phyloP scores from a whole-genome alignment of 1,140 invertebrate genomes.

The Gryllus bimaculatus region DNA sequence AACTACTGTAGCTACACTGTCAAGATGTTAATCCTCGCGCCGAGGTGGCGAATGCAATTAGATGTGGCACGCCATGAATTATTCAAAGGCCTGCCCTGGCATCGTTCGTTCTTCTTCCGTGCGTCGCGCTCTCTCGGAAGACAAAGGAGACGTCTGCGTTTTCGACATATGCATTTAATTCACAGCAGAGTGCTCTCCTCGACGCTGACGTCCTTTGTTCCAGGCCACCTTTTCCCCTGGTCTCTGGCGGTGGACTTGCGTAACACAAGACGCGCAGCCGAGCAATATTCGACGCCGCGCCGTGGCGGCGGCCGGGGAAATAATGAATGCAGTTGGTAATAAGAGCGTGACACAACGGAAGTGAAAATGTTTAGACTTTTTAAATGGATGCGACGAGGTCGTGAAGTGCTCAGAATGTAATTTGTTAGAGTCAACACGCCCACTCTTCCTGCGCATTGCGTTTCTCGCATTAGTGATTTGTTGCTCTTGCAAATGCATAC shows the following conservation, averaged over 20 bases:
- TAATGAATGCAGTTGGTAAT: neutral
- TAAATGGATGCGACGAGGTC: neutral
- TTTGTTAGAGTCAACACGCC: no score
- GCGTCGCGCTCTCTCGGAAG: neutral
- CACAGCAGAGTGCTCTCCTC: neutral
- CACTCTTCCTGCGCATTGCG: no score
- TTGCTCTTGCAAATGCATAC: no score
- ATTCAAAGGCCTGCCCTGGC: neutral
- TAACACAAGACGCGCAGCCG: neutral
- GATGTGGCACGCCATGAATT: neutral
- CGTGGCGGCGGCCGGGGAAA: neutral
- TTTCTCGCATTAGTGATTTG: no score
- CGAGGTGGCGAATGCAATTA: neutral
- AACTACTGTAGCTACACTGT: neutral
- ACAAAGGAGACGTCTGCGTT: neutral
- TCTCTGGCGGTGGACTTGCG: neutral
- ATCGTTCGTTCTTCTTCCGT: neutral
- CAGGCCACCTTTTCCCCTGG: neutral
- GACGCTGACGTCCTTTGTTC: neutral
- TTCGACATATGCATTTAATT: constrained; percentile 5
- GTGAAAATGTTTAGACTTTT: constrained; percentile 5
- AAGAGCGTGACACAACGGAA: neutral
- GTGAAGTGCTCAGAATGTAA: neutral
- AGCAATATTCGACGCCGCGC: neutral
- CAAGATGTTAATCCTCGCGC: neutral